phyloP scores from a whole-genome alignment of 2,797 vertebrate species.

The Benthosema pterotum region DNA sequence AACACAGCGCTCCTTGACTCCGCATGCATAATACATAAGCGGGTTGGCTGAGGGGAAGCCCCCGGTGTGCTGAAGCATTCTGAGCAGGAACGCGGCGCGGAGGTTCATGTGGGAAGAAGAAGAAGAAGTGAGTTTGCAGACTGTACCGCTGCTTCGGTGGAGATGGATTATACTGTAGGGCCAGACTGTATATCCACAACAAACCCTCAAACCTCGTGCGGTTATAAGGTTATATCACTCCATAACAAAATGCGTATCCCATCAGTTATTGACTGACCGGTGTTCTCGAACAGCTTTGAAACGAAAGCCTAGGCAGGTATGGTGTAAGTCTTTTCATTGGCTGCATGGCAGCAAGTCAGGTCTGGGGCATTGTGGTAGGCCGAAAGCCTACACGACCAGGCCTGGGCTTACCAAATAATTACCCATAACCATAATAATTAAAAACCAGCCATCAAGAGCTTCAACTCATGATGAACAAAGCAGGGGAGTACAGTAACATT shows the following conservation, averaged over 20 bases:
- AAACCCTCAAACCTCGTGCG: not conserved
- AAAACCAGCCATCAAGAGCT: too few relatives aligned
- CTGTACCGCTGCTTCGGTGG: conserved; percentile 4
- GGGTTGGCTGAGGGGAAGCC: conserved; percentile 11
- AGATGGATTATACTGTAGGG: conserved; percentile 4
- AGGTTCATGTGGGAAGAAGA: conserved; percentile 17
- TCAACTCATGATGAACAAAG: too few relatives aligned
- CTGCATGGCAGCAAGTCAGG: too few relatives aligned
- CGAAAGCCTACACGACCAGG: too few relatives aligned
- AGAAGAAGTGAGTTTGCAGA: conserved; percentile 13
- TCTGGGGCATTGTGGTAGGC: too few relatives aligned
- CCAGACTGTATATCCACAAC: not conserved
- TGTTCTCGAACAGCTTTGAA: too few relatives aligned
- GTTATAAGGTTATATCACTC: conserved; percentile 8
- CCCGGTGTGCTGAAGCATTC: conserved; percentile 21
- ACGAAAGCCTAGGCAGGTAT: too few relatives aligned
- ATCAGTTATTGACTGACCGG: too few relatives aligned
- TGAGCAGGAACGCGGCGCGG: conserved; percentile 4
- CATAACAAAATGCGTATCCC: not conserved
- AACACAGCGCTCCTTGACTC: conserved; percentile 24
- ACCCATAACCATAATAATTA: too few relatives aligned
- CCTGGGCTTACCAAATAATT: too few relatives aligned
- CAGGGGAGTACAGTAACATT: too few relatives aligned
- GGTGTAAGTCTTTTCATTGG: too few relatives aligned
- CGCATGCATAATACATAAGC: conserved; percentile 36